Base-by-base conservation (phyloP, 2,797 vertebrate genomes). In the Eurystomus glaucurus region DNA sequence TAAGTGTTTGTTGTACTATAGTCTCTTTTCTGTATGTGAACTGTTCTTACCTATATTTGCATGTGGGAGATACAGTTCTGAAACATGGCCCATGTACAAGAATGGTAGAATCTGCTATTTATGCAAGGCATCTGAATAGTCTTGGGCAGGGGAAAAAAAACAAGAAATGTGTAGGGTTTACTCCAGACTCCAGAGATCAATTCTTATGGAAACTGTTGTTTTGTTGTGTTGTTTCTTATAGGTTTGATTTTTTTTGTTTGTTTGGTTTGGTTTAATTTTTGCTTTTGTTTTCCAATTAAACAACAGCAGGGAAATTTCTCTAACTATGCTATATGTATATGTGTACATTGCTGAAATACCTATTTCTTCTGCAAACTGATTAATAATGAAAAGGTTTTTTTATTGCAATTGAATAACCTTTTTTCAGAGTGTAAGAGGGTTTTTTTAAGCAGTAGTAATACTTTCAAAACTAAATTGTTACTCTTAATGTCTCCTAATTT, bases 81-180 rank as follows among this genome's bases (percentile, higher is more conserved):
- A 62, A 90, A 45, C 21, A 8, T 9, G 23, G 14, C 39, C 8
- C 19, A 10, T 4, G 8, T n/a, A 5, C 8, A 37, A 11, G 84
- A 79, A 6, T n/a, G 12, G 11, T 45, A 15, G 28, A 37, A 37
- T 57, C 69, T 60, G 12, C 26, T 78, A 20, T 9, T 65, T 85
- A 18, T 50, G 13, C 7, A 35, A 57, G 45, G 28, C 14, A 55
- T 64, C n/a, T 69, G 35, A 64, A 29, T 43, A 35, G 51, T 58
- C 26, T 33, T 21, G 15, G 21, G n/a, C 0, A 0, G 5, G 12
- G 5, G 3, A 1, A 1, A 1, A 7, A 19, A n/a, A 45, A 23
- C 6, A 54, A 7, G 35, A 35, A 57, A 37, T 9, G 0, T 37
- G 4, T 35, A 60, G 21, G 11, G 50, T 89, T 72, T 69, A 37